Conservation (phyloP, 2,113 vertebrate genomes). For the Coreoperca whiteheadi region DNA sequence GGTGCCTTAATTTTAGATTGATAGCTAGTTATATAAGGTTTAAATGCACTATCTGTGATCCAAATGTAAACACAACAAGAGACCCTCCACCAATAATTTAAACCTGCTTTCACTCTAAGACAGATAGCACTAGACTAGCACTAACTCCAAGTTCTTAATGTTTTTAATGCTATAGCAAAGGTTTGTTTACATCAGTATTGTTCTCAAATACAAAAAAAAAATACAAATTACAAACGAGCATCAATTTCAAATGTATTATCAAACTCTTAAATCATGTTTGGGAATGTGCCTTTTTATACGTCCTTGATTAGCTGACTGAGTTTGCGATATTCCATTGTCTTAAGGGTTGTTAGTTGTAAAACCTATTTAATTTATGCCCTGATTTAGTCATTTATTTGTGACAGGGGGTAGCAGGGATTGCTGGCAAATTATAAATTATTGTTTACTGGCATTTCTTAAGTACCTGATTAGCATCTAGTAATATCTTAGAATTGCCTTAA, state of each 20-base stretch:
- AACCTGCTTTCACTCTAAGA: not conserved
- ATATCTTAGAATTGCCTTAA: not conserved
- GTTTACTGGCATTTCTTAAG: not conserved
- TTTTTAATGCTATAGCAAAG: not conserved
- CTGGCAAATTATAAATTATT: not conserved
- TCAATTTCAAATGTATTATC: not conserved
- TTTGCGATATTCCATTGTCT: not conserved
- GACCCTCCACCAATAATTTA: not conserved
- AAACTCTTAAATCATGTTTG: not conserved
- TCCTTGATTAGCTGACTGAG: not conserved
- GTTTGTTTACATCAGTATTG: not conserved
- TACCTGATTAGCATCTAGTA: not conserved
- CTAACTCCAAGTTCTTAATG: not conserved
- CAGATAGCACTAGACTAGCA: not conserved
- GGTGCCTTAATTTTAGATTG: constrained; percentile 13
- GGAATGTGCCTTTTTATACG: not conserved
- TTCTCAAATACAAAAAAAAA: not conserved
- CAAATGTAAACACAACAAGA: not conserved
- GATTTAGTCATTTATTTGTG: not conserved
- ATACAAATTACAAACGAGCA: not conserved
- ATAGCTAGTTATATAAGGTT: not conserved
- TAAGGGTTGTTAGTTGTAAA: not conserved
- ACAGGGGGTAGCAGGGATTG: not conserved
- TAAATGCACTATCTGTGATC: not conserved
- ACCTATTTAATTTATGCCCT: not conserved